Evolutionary conservation across 2,113 vertebrate genomes (phyloP).

Genomic region (Epinephelus cyanopodus): DNA sequence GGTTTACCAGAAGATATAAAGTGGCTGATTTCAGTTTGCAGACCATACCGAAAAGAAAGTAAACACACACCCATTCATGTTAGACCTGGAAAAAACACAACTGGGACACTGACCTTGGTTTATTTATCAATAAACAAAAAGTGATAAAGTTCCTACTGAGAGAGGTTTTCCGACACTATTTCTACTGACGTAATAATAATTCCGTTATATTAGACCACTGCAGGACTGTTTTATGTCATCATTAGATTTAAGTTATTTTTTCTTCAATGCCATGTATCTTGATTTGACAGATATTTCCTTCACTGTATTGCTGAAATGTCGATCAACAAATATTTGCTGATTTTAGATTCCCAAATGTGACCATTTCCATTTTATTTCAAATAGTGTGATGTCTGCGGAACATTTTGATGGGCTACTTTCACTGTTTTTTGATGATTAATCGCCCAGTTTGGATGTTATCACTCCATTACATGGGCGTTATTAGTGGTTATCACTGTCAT

Average conservation of each 20-base stretch:
- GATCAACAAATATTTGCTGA: background rate
- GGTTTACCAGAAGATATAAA: slow-evolving; percentile 32
- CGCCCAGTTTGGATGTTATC: too few relatives aligned
- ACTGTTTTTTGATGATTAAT: too few relatives aligned
- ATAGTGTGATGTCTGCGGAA: too few relatives aligned
- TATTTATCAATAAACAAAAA: background rate
- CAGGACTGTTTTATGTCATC: too few relatives aligned
- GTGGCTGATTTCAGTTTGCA: slow-evolving; percentile 26
- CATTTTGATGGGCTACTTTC: too few relatives aligned
- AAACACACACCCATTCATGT: slow-evolving; percentile 60
- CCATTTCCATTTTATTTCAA: too few relatives aligned
- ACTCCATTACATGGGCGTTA: too few relatives aligned
- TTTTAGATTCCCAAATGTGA: background rate
- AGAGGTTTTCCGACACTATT: background rate
- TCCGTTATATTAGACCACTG: too few relatives aligned
- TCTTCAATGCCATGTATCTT: too few relatives aligned
- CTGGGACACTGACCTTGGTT: slow-evolving; percentile 10
- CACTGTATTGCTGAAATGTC: background rate
- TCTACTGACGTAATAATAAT: background rate
- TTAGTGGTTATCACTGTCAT: too few relatives aligned
- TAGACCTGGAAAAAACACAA: slow-evolving; percentile 54
- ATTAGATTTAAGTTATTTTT: too few relatives aligned
- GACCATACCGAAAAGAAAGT: slow-evolving; percentile 37
- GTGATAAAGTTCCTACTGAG: background rate
- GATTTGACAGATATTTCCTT: background rate